Evolutionary conservation across 1,140 invertebrate species (phyloP).

Genomic region (Sarcophaga bullata): DNA sequence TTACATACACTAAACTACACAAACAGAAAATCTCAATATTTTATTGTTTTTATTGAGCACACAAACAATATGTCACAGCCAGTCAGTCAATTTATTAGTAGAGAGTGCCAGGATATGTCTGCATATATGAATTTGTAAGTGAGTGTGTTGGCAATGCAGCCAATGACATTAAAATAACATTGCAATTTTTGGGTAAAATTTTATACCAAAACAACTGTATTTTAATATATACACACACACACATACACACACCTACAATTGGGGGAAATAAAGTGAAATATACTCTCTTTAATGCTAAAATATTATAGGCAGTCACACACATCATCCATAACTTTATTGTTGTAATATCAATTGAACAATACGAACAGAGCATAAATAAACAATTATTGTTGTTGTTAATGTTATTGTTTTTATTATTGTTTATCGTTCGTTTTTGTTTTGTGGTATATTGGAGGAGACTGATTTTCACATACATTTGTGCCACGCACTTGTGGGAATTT

Average conservation of each 20-base stretch:
- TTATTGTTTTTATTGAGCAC: neutral
- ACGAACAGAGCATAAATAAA: neutral
- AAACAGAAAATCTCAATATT: neutral
- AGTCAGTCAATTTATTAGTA: neutral
- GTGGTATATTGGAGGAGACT: neutral
- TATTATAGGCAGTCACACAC: neutral
- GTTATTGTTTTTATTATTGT: neutral
- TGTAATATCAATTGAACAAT: no score
- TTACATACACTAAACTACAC: neutral
- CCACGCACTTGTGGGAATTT: conserved; percentile 14
- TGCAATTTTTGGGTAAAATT: conserved; percentile 19
- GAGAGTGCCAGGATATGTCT: neutral
- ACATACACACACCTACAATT: neutral
- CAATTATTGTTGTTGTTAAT: neutral
- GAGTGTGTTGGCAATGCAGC: neutral
- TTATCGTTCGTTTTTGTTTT: neutral
- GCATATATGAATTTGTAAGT: neutral
- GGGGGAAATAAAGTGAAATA: no score
- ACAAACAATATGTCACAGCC: neutral
- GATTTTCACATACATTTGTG: conserved; percentile 7
- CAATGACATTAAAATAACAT: conserved; percentile 13
- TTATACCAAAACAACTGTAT: neutral
- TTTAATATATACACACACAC: neutral
- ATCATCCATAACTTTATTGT: neutral
- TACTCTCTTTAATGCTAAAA: neutral